Evolutionary conservation across 1,140 invertebrate species (phyloP), one percentile per base, ranked within the genome.

Genomic region (Gryon sp.): DNA sequence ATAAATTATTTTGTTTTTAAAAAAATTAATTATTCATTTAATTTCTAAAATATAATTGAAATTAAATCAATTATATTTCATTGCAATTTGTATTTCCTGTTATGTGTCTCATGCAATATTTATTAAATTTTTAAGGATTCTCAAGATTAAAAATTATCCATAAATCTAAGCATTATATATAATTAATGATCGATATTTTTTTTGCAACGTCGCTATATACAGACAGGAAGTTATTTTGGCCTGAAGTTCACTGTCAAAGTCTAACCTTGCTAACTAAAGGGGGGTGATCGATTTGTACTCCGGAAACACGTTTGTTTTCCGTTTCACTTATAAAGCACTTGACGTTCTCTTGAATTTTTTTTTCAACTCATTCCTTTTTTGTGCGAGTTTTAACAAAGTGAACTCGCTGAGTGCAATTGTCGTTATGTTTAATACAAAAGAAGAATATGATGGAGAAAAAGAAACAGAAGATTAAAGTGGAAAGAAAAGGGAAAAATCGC

Each of bases 231-330:
- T 43, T 2, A 16, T 32, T 45, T 46, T n/a, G 38, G 30, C 36
- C 30, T 20, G 36, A 45, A 57, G 59, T 63, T 63, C 57, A 63
- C 41, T 73, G 59, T 59, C 60, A 43, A 74, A 50, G 7, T 34
- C 34, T 12, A 65, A 65, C 70, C 70, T 74, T 59, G 43, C 19
- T 30, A 52, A 65, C 19, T 32, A 36, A 14, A n/a, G n/a, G n/a
- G 8, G 32, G 19, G 26, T 16, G 41, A 74, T 74, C 59, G 70
- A 74, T 65, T 43, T 3, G 41, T 19, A 59, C 52, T 48, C 12
- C 41, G 45, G 70, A 73, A 73, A 65, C 40, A 28, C 32, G 20
- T 24, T 22, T n/a, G 50, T 59, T 73, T 63, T 48, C 57, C 20
- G 52, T 59, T 28, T 65, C 46, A 52, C 52, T 43, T 16, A 16